Evolutionary conservation across 1,140 invertebrate genomes (phyloP).

Genomic region (Drosophila ercepeae): DNA sequence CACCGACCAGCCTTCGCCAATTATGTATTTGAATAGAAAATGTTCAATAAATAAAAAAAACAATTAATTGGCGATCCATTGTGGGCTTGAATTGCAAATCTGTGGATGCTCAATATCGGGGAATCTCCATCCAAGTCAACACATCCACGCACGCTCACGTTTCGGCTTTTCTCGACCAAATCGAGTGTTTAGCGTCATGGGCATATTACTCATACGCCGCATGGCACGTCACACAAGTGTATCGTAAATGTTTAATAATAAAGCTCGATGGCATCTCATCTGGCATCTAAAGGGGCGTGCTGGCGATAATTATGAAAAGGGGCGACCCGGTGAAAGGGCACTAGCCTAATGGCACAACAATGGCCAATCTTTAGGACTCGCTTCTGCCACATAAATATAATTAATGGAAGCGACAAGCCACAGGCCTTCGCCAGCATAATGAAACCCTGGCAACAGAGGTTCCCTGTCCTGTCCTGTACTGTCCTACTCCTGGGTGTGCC

Average conservation of each 20-base stretch:
- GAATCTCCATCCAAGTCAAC: conserved; percentile 13
- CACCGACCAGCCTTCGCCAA: background rate
- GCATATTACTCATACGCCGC: conserved; percentile 57
- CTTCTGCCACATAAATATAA: conserved; percentile 19
- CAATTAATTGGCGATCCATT: conserved; percentile 13
- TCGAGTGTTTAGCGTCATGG: background rate
- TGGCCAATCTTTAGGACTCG: background rate
- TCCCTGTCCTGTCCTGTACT: background rate
- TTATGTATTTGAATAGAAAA: conserved; percentile 25
- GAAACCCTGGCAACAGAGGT: background rate
- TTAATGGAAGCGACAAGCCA: conserved; percentile 17
- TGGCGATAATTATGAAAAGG: no score
- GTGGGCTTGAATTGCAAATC: conserved; percentile 28
- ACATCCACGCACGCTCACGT: background rate
- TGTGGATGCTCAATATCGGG: background rate
- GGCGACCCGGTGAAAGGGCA: conserved; percentile 32
- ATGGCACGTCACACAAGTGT: conserved; percentile 22
- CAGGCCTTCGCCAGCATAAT: background rate
- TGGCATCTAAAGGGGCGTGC: conserved; percentile 11
- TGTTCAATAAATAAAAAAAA: background rate
- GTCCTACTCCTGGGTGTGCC: conserved; percentile 17
- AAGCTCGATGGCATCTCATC: conserved; percentile 31
- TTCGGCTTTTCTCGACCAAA: background rate
- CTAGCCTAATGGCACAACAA: conserved; percentile 30
- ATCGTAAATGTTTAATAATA: conserved; percentile 59